Percentiles rank a stretch among this genome's conserved stretches.
These are phyloP conservation scores for Scleropages formosus DNA, from an alignment of 2,797 vertebrate genomes.

Conservation along the genomic window DNA sequence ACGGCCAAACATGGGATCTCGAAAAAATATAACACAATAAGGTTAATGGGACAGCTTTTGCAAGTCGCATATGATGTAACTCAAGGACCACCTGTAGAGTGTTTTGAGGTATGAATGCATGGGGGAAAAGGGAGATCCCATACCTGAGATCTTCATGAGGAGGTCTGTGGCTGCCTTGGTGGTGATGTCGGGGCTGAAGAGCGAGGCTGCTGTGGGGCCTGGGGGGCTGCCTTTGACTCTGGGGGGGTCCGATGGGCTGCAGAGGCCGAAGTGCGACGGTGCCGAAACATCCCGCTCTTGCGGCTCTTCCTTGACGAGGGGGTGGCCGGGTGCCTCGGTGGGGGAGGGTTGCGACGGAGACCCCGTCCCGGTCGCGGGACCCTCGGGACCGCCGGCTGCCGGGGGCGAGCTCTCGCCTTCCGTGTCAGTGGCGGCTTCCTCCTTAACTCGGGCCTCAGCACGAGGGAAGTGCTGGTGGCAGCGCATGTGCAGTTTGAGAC, in stretches of 20 bases:
- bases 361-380: slow-evolving; percentile 68
- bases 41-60: too few relatives aligned
- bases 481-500: slow-evolving; percentile 99
- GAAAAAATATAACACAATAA: too few relatives aligned
- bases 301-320: slow-evolving; percentile 92
- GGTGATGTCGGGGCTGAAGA: slow-evolving; percentile 96
- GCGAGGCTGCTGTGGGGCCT: slow-evolving; percentile 75
- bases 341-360: slow-evolving; percentile 64
- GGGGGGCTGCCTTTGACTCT: slow-evolving; percentile 68
- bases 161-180: slow-evolving; percentile 98
- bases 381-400: slow-evolving; percentile 73
- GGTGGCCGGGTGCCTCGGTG: slow-evolving; percentile 75
- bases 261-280: slow-evolving; percentile 79
- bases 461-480: slow-evolving; percentile 99
- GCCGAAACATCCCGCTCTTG: slow-evolving; percentile 81
- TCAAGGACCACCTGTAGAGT: too few relatives aligned
- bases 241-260: slow-evolving; percentile 74
- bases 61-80: too few relatives aligned
- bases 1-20: too few relatives aligned
- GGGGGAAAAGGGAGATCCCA: slow-evolving; percentile 28
- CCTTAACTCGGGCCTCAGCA: slow-evolving; percentile 95
- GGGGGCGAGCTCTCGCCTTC: slow-evolving; percentile 73
- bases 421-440: slow-evolving; percentile 89
- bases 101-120: not conserved
- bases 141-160: slow-evolving; percentile 99